These are phyloP conservation scores for Artibeus lituratus DNA, from an alignment of 2,797 vertebrate species.

Conservation along the genomic window DNA sequence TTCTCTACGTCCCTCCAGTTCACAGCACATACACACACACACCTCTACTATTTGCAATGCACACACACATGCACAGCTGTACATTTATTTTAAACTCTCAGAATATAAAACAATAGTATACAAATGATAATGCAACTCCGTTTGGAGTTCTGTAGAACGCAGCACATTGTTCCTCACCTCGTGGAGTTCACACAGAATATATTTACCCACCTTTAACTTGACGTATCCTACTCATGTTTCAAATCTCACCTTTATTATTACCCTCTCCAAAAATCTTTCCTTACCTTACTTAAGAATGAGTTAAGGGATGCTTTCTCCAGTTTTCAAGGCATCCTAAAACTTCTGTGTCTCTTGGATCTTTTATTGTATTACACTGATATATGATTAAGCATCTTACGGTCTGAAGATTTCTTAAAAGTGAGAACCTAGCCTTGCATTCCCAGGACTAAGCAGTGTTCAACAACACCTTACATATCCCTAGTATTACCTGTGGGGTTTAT, in stretches of 20 bases:
- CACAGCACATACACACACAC: not conserved
- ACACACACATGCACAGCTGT: not conserved
- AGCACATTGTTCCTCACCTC: not conserved
- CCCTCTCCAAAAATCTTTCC: not conserved
- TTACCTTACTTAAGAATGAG: not conserved
- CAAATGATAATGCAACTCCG: not conserved
- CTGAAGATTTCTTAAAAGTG: not conserved
- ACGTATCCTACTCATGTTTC: not conserved
- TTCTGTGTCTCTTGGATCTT: not conserved
- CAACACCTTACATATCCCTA: not conserved
- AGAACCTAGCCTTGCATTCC: not conserved
- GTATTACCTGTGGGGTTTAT: not conserved
- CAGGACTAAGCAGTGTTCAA: not conserved
- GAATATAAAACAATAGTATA: not conserved
- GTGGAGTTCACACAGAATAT: not conserved
- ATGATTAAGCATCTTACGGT: not conserved
- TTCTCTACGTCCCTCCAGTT: rapidly evolving
- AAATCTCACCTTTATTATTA: not conserved
- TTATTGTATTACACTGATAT: not conserved
- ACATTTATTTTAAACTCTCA: not conserved
- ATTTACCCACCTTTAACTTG: not conserved
- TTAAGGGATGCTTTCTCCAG: not conserved
- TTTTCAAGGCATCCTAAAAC: not conserved
- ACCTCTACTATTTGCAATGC: not conserved
- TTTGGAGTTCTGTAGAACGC: not conserved